Percentiles rank a stretch among this genome's conserved stretches.
phyloP scores from a whole-genome alignment of 2,113 vertebrate species.

The Saguinus midas region DNA sequence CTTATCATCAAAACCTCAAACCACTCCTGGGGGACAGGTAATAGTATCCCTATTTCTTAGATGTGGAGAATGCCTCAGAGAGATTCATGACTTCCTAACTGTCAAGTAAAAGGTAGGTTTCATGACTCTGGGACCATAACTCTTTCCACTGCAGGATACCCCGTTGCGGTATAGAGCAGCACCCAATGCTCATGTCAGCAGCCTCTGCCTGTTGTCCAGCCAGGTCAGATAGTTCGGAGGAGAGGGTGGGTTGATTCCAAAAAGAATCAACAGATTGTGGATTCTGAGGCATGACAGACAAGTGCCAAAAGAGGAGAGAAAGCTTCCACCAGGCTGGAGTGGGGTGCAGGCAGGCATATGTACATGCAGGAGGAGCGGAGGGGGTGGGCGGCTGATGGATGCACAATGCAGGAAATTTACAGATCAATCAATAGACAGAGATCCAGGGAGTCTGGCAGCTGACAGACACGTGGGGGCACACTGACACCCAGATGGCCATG shows the following conservation, averaged over 20 bases:
- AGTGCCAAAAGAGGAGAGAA: background rate
- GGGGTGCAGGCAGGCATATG: background rate
- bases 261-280: background rate
- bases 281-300: background rate
- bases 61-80: background rate
- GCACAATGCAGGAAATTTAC: constrained; percentile 10
- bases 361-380: background rate
- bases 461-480: background rate
- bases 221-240: no score
- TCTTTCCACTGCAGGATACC: no score
- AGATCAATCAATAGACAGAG: constrained; percentile 48
- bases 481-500: background rate
- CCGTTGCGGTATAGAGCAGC: accelerated
- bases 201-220: background rate
- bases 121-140: background rate
- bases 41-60: background rate
- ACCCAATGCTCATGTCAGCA: accelerated
- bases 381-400: background rate
- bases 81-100: accelerated
- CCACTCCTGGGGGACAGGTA: background rate
- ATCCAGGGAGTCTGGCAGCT: constrained; percentile 1
- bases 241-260: background rate
- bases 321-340: background rate
- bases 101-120: background rate
- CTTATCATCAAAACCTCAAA: background rate